Percentiles rank a stretch among this genome's conserved stretches.
phyloP scores from a whole-genome alignment of 2,888 invertebrate species.

The Temnothorax rugatulus region DNA sequence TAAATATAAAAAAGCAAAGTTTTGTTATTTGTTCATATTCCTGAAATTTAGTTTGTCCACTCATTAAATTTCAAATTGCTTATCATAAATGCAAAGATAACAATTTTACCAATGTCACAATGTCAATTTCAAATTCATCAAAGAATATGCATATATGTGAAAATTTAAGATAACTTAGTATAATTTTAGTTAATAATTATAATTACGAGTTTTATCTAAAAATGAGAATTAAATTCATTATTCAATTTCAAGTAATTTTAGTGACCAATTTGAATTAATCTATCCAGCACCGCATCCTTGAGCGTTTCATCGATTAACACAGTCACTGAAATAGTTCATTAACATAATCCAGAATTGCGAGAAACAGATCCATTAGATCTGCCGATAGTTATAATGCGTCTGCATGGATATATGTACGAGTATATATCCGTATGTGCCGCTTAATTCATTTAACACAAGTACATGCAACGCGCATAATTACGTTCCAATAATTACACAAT shows the following conservation, averaged over 20 bases:
- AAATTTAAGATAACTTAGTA: not conserved
- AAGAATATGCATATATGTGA: not conserved
- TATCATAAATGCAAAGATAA: not conserved
- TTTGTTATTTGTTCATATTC: not conserved
- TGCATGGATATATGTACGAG: no score
- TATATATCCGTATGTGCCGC: conserved; percentile 12
- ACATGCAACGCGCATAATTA: conserved; percentile 31
- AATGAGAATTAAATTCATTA: not conserved
- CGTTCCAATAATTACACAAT: conserved; percentile 72
- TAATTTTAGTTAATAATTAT: not conserved
- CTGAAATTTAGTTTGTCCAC: not conserved
- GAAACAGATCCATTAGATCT: not conserved
- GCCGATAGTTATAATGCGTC: not conserved
- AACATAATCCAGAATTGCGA: conserved; percentile 12
- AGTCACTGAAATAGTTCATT: not conserved
- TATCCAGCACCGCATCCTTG: not conserved
- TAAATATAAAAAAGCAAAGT: not conserved
- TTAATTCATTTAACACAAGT: conserved; percentile 68
- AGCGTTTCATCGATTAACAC: not conserved
- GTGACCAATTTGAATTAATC: not conserved
- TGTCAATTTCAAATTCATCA: not conserved
- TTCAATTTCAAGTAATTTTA: not conserved
- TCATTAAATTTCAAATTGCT: not conserved
- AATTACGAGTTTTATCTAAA: not conserved
- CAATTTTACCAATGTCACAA: not conserved